Evolutionary conservation across 2,888 invertebrate genomes (phyloP).

Genomic region (Endotricha flammealis): DNA sequence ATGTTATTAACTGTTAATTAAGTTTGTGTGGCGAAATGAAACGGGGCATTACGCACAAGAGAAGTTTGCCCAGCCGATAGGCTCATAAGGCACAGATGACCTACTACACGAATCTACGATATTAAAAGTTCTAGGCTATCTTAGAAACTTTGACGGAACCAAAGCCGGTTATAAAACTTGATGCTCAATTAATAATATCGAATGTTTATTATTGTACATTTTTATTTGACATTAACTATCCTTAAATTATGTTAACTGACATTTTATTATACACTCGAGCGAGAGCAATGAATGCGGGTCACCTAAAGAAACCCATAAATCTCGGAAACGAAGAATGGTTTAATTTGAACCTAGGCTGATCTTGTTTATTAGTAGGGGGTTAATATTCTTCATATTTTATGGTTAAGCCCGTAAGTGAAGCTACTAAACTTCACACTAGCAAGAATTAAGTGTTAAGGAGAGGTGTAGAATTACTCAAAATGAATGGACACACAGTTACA

Average conservation of each 20-base stretch:
- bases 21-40: slow-evolving; percentile 6
- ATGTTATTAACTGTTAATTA: slow-evolving; percentile 9
- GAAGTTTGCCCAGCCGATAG: neutral
- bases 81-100: neutral
- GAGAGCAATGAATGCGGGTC: no score
- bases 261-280: neutral
- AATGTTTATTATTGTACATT: neutral
- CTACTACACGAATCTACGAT: slow-evolving; percentile 1
- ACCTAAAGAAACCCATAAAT: no score
- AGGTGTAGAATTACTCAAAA: slow-evolving; percentile 3
- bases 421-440: no score
- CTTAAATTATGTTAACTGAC: neutral
- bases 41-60: neutral
- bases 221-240: neutral
- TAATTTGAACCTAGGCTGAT: no score
- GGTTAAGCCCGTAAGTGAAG: no score
- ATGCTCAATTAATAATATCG: no score
- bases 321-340: no score
- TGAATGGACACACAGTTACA: slow-evolving; percentile 9
- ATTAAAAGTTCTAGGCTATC: slow-evolving; percentile 7
- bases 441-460: no score
- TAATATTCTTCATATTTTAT: no score
- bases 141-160: slow-evolving; percentile 5
- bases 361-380: no score
- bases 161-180: neutral